Evolutionary conservation across 35 echinoderm and acorn worm genomes (phyloP).

Genomic region (Apostichopus japonicus): DNA sequence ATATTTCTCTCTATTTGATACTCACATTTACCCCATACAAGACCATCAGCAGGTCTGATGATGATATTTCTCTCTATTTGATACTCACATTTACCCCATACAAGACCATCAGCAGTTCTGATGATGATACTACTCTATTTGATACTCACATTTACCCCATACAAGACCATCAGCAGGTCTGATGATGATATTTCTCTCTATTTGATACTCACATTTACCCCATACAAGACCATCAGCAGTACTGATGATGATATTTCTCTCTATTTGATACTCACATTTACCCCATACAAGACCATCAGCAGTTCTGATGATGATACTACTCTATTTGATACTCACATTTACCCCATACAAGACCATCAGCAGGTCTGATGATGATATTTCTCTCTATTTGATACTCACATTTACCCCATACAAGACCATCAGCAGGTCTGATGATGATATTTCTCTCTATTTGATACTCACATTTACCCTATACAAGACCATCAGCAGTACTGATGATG

Average conservation of each 20-base stretch:
- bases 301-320: too few relatives aligned
- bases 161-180: constrained; percentile 72
- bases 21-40: constrained; percentile 92
- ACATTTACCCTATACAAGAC: constrained; percentile 88
- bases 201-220: constrained; percentile 87
- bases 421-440: background rate
- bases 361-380: too few relatives aligned
- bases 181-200: too few relatives aligned
- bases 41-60: constrained; percentile 58
- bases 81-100: constrained; percentile 78
- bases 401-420: constrained; percentile 90
- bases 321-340: constrained; percentile 43
- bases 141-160: constrained; percentile 80
- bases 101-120: constrained; percentile 72
- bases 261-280: constrained; percentile 74
- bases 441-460: constrained; percentile 46
- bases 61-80: too few relatives aligned
- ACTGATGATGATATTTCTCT: too few relatives aligned
- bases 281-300: constrained; percentile 90
- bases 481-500: constrained; percentile 41
- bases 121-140: too few relatives aligned
- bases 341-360: constrained; percentile 90
- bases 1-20: constrained; percentile 1
- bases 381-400: constrained; percentile 46
- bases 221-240: constrained; percentile 78